Percentiles rank a stretch among this genome's conserved stretches.
Conservation (phyloP, 92 coral and sea anemone genomes). For the Pocillopora grandis region DNA sequence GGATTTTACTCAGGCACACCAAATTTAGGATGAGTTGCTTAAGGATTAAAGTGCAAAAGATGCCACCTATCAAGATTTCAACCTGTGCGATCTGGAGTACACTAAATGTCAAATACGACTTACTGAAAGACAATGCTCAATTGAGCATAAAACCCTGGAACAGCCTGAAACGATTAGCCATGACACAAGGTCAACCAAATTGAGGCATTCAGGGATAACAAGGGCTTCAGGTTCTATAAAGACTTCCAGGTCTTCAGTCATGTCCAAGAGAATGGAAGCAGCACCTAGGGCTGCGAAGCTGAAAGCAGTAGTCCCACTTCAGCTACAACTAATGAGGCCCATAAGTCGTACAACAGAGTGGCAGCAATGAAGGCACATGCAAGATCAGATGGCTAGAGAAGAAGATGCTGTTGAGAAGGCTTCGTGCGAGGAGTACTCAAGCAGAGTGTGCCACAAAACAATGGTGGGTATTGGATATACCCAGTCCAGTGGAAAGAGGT, state of each 20-base stretch:
- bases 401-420: too few species aligned
- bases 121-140: background rate
- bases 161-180: too few species aligned
- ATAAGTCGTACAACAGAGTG: too few species aligned
- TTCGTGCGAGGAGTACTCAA: too few species aligned
- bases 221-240: background rate
- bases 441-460: too few species aligned
- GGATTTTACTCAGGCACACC: constrained; percentile 1
- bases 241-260: constrained; percentile 28
- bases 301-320: background rate
- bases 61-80: constrained; percentile 24
- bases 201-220: constrained; percentile 9
- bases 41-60: constrained; percentile 10
- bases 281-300: constrained; percentile 32
- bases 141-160: too few species aligned
- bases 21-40: constrained; percentile 5
- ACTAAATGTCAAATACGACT: constrained; percentile 19
- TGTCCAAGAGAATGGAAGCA: constrained; percentile 28
- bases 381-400: too few species aligned
- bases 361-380: too few species aligned
- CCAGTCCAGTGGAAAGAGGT: too few species aligned
- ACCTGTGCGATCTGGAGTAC: constrained; percentile 31
- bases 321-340: too few species aligned
- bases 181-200: constrained; percentile 18
- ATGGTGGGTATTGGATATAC: too few species aligned